Evolutionary conservation across 2,888 invertebrate genomes (phyloP).

Genomic region (Agriotes lineatus): DNA sequence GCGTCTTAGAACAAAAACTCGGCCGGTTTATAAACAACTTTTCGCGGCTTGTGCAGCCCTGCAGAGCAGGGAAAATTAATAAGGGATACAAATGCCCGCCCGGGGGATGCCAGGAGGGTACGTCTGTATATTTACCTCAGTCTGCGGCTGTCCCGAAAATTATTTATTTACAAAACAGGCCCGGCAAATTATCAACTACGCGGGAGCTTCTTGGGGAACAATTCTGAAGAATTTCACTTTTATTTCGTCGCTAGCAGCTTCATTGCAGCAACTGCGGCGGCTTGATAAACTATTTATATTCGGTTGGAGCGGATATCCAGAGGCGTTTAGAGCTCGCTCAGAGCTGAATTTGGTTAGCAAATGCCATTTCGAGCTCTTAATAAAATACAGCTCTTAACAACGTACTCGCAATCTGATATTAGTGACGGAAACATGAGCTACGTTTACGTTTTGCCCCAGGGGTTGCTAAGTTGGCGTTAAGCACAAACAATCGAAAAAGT

Average conservation of each 20-base stretch:
- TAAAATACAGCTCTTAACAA: conserved; percentile 15
- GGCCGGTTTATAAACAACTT: conserved; percentile 41
- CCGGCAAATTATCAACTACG: conserved; percentile 29
- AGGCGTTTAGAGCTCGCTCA: conserved; percentile 31
- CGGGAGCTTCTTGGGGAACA: conserved; percentile 25
- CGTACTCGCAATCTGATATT: no score
- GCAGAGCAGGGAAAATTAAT: conserved; percentile 31
- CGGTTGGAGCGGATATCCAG: conserved; percentile 26
- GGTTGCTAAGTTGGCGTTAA: no score
- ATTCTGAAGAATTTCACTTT: conserved; percentile 30
- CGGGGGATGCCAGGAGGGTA: conserved; percentile 11
- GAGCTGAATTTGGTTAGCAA: conserved; percentile 13
- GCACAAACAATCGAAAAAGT: no score
- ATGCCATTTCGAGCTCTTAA: conserved; percentile 3
- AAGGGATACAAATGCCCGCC: conserved; percentile 26
- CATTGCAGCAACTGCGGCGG: conserved; percentile 34
- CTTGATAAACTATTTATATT: conserved; percentile 41
- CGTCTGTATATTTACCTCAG: conserved; percentile 1
- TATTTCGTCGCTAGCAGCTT: conserved; percentile 30
- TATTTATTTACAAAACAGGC: conserved; percentile 26
- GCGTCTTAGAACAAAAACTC: conserved; percentile 35
- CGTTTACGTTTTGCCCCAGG: no score
- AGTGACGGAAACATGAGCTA: no score
- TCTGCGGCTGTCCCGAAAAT: conserved; percentile 24
- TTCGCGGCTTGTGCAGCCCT: conserved; percentile 30